A percentile compares a stretch with the other conserved stretches of the same genome.
Conservation (phyloP, 2,797 vertebrate genomes). For the Gila robusta region DNA sequence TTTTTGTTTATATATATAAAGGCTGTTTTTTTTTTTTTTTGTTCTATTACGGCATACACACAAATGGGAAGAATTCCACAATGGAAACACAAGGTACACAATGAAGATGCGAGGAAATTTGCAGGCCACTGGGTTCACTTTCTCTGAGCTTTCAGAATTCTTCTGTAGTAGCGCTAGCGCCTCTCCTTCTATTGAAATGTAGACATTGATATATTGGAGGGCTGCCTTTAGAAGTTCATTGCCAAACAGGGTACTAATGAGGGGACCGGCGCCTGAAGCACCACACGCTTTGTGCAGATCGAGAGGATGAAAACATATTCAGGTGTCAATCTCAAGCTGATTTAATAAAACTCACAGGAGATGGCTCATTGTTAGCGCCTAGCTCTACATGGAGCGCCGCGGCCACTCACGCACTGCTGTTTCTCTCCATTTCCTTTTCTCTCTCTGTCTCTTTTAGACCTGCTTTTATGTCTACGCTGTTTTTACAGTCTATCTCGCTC, state of each 20-base stretch:
- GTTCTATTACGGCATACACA: neutral
- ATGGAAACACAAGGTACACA: slow-evolving; percentile 1
- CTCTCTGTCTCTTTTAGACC: slow-evolving; percentile 50
- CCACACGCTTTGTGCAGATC: slow-evolving; percentile 69
- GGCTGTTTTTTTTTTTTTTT: neutral
- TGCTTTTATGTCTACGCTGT: slow-evolving; percentile 54
- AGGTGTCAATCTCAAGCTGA: slow-evolving; percentile 79
- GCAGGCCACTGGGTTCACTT: slow-evolving; percentile 24
- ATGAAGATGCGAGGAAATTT: slow-evolving; percentile 3
- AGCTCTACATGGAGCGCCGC: neutral
- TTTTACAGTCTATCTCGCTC: slow-evolving; percentile 52
- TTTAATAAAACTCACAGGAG: slow-evolving; percentile 77
- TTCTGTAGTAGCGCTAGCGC: slow-evolving; percentile 27
- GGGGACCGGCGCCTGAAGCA: slow-evolving; percentile 48
- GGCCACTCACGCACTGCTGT: slow-evolving; percentile 46
- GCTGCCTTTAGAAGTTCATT: slow-evolving; percentile 62
- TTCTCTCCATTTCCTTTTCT: slow-evolving; percentile 24
- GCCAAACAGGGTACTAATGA: slow-evolving; percentile 64
- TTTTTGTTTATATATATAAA: slow-evolving; percentile 2
- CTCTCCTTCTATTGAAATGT: slow-evolving; percentile 56
- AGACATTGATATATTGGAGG: slow-evolving; percentile 63
- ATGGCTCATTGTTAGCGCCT: slow-evolving; percentile 72
- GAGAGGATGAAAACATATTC: slow-evolving; percentile 78
- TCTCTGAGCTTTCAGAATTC: slow-evolving; percentile 36
- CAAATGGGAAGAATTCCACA: neutral